Percentiles rank a stretch among this genome's conserved stretches.
Conservation (phyloP, 2,888 invertebrate genomes). For the Caenorhabditis auriculariae region DNA sequence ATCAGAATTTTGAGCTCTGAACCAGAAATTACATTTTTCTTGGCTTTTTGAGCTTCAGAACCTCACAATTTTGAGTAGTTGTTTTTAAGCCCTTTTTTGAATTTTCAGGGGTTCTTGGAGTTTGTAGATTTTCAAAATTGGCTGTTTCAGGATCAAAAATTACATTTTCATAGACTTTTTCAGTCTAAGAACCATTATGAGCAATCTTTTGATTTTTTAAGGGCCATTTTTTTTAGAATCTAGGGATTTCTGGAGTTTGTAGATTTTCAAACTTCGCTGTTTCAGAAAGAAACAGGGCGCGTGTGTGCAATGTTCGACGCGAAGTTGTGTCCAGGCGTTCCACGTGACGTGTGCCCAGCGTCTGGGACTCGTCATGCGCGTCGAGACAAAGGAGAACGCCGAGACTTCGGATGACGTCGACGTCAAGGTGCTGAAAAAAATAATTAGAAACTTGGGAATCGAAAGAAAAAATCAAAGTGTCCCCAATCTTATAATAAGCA, state of each 20-base stretch:
- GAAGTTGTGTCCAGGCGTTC: constrained; percentile 75
- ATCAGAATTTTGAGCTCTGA: no score
- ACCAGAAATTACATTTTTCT: not conserved
- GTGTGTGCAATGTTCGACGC: constrained; percentile 43
- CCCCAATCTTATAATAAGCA: no score
- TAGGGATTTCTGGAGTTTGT: no score
- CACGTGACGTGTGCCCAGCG: constrained; percentile 98
- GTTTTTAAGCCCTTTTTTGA: no score
- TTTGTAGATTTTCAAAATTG: no score
- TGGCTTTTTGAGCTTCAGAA: not conserved
- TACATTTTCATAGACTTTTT: no score
- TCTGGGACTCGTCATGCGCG: constrained; percentile 87
- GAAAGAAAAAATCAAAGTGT: not conserved
- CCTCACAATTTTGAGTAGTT: not conserved
- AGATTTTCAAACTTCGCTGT: no score
- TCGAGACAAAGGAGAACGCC: constrained; percentile 5
- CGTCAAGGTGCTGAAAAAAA: constrained; percentile 12
- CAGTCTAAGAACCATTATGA: no score
- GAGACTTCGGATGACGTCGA: constrained; percentile 13
- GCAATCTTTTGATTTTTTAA: no score
- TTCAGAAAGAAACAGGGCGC: constrained; percentile 40
- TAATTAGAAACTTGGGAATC: not conserved
- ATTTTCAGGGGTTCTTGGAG: no score
- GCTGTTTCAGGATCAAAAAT: no score
- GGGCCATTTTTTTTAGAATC: not conserved